phyloP scores from a whole-genome alignment of 1,140 invertebrate species.

The Drosophila ercepeae region DNA sequence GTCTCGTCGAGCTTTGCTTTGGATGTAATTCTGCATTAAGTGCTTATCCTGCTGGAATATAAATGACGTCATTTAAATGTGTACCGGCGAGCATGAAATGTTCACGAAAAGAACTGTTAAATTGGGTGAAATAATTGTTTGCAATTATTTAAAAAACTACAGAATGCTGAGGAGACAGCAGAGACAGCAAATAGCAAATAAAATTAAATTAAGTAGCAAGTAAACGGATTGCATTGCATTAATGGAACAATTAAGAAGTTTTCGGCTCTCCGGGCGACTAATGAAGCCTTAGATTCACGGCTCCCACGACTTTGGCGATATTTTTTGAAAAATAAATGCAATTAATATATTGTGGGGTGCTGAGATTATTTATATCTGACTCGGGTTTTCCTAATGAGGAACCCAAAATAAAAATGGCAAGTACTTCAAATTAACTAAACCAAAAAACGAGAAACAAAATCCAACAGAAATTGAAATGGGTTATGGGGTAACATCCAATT shows the following conservation, averaged over 20 bases:
- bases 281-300: slow-evolving; percentile 70
- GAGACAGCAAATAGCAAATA: slow-evolving; percentile 71
- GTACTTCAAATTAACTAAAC: slow-evolving; percentile 4
- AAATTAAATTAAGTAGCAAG: slow-evolving; percentile 76
- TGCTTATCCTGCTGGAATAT: slow-evolving; percentile 77
- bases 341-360: slow-evolving; percentile 58
- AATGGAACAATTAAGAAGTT: slow-evolving; percentile 79
- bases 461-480: slow-evolving; percentile 16
- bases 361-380: slow-evolving; percentile 59
- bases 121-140: slow-evolving; percentile 79
- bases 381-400: slow-evolving; percentile 26
- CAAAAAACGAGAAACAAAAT: background rate
- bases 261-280: slow-evolving; percentile 48
- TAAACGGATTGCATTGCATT: slow-evolving; percentile 78
- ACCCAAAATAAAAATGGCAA: slow-evolving; percentile 3
- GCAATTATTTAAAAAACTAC: slow-evolving; percentile 78
- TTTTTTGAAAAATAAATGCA: slow-evolving; percentile 33
- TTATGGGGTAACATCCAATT: slow-evolving; percentile 29
- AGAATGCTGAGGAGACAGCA: background rate
- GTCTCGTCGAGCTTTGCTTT: slow-evolving; percentile 8
- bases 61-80: slow-evolving; percentile 79
- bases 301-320: background rate
- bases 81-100: slow-evolving; percentile 53
- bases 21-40: slow-evolving; percentile 77
- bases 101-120: slow-evolving; percentile 66